A percentile compares a stretch with the other conserved stretches of the same genome.
Conservation (phyloP, 2,113 vertebrate genomes). For the Solea senegalensis region DNA sequence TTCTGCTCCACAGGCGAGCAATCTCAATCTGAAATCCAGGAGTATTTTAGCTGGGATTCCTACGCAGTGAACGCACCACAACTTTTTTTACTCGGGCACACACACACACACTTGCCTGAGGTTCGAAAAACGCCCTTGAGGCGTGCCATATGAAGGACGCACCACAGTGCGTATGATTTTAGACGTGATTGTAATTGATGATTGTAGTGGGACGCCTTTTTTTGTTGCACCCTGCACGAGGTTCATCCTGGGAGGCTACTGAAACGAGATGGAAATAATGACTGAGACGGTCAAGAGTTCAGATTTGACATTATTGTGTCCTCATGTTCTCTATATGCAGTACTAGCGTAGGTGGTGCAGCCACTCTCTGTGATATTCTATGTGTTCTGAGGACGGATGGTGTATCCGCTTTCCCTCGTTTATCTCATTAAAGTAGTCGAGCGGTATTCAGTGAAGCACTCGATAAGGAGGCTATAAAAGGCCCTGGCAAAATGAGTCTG, state of each 20-base stretch:
- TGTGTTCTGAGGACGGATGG: slow-evolving; percentile 29
- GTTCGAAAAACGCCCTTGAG: slow-evolving; percentile 54
- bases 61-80: slow-evolving; percentile 51
- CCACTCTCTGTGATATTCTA: neutral
- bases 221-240: slow-evolving; percentile 40
- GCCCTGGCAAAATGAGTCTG: slow-evolving; percentile 22
- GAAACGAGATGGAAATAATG: slow-evolving; percentile 37
- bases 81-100: slow-evolving; percentile 42
- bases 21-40: slow-evolving; percentile 66
- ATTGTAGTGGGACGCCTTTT: slow-evolving; percentile 43
- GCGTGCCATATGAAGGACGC: slow-evolving; percentile 45
- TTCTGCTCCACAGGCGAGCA: slow-evolving; percentile 65
- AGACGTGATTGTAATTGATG: slow-evolving; percentile 54
- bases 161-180: slow-evolving; percentile 40
- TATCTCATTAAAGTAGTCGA: slow-evolving; percentile 54
- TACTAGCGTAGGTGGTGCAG: neutral
- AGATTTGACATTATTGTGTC: slow-evolving; percentile 7
- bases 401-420: slow-evolving; percentile 43
- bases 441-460: slow-evolving; percentile 57
- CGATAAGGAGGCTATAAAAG: slow-evolving; percentile 29
- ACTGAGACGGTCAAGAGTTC: slow-evolving; percentile 8
- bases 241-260: slow-evolving; percentile 13
- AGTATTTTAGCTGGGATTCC: slow-evolving; percentile 68
- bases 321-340: neutral
- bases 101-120: slow-evolving; percentile 55